Percentiles rank a stretch among this genome's conserved stretches.
Conservation (phyloP, 2,113 vertebrate genomes). For the Ctenodactylus gundi region DNA sequence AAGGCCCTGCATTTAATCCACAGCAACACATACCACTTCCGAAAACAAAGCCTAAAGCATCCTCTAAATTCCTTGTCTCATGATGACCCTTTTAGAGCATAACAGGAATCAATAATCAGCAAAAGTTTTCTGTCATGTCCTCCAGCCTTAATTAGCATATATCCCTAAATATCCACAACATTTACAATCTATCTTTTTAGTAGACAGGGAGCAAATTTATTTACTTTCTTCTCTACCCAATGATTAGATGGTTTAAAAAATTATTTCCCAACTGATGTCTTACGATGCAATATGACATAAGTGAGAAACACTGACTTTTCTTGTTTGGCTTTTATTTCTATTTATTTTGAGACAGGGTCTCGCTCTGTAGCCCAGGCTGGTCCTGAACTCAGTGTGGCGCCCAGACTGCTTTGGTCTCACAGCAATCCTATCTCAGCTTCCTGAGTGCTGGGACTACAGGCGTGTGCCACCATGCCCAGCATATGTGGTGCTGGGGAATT, state of each 20-base stretch:
- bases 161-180: neutral
- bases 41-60: too few relatives aligned
- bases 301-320: neutral
- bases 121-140: neutral
- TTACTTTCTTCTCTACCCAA: conserved; percentile 25
- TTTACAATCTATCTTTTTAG: neutral
- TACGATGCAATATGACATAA: neutral
- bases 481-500: too few relatives aligned
- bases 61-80: neutral
- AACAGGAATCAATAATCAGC: neutral
- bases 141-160: neutral
- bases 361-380: too few relatives aligned
- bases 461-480: too few relatives aligned
- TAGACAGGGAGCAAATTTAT: neutral
- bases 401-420: too few relatives aligned
- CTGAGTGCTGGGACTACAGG: too few relatives aligned
- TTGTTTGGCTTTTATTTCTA: neutral
- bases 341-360: too few relatives aligned
- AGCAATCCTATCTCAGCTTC: too few relatives aligned
- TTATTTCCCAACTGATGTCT: neutral
- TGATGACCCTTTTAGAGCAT: neutral
- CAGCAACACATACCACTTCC: too few relatives aligned
- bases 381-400: too few relatives aligned
- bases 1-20: too few relatives aligned
- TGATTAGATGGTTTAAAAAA: neutral